phyloP scores from a whole-genome alignment of 1,140 invertebrate species.

The Stegodyphus mimosarum region DNA sequence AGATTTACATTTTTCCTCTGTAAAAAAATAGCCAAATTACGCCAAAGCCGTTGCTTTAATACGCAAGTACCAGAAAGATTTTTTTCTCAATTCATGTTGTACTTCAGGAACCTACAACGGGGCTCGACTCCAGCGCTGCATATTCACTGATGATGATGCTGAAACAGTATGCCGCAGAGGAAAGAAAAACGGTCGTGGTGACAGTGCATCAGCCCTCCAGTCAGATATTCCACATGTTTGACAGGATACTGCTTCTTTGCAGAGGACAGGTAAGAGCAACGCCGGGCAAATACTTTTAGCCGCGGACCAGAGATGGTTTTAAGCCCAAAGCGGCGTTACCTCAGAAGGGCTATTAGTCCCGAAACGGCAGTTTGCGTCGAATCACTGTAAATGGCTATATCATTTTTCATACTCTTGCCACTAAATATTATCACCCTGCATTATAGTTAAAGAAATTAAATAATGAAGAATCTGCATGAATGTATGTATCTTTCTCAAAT shows the following conservation, averaged over 20 bases:
- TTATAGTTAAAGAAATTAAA: no score
- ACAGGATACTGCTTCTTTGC: conserved; percentile 80
- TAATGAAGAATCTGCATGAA: no score
- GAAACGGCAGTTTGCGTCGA: no score
- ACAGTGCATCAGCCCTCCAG: conserved; percentile 89
- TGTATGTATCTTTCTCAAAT: no score
- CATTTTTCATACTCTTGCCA: no score
- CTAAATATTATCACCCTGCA: no score
- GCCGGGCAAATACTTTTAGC: not conserved
- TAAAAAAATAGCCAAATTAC: not conserved
- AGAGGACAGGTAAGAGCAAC: conserved; percentile 73
- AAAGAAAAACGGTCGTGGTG: conserved; percentile 83
- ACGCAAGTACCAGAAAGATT: no score
- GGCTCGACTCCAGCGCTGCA: conserved; percentile 85
- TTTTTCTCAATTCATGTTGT: not conserved
- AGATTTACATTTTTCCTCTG: not conserved
- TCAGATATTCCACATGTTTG: conserved; percentile 88
- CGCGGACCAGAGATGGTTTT: not conserved
- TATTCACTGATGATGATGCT: conserved; percentile 79
- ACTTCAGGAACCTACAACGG: conserved; percentile 84
- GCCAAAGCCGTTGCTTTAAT: no score
- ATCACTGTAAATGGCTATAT: no score
- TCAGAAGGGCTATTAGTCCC: no score
- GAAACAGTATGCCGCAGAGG: conserved; percentile 80
- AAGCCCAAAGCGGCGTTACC: not conserved